These are phyloP conservation scores for Crax fasciolata DNA, from an alignment of 2,797 vertebrate genomes.

Conservation along the genomic window DNA sequence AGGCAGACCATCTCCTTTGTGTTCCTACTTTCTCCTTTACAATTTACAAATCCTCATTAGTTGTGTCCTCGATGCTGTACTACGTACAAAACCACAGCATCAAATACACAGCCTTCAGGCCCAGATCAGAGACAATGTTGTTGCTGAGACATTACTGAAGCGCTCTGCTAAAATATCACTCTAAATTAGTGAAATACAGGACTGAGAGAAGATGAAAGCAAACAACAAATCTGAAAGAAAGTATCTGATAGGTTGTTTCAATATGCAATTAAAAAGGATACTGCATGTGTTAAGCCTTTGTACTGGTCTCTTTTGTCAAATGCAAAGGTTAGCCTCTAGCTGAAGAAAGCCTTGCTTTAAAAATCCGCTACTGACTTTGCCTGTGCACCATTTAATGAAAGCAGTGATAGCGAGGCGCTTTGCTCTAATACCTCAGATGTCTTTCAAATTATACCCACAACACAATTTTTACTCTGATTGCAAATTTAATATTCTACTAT, in stretches of 20 bases:
- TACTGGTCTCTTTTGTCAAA: background rate
- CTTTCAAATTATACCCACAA: background rate
- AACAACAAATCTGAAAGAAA: background rate
- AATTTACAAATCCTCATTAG: background rate
- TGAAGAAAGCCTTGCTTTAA: conserved; percentile 12
- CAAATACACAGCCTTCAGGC: background rate
- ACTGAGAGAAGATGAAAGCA: conserved; percentile 5
- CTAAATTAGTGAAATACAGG: background rate
- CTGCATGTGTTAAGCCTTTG: background rate
- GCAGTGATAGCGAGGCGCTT: background rate
- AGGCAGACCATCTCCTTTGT: background rate
- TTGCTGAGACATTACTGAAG: background rate
- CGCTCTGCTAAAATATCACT: background rate
- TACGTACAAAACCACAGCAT: background rate
- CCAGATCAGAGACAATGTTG: background rate
- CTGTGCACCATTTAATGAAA: conserved; percentile 8
- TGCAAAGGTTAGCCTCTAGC: background rate
- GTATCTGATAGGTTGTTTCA: conserved; percentile 2
- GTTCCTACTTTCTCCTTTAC: background rate
- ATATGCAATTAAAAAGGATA: conserved; percentile 14
- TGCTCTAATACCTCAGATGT: conserved; percentile 22
- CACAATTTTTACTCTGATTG: conserved; percentile 18
- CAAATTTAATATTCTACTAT: conserved; percentile 7
- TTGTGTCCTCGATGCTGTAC: background rate
- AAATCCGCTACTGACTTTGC: conserved; percentile 2